Evolutionary conservation across 53 echinoderm and acorn worm genomes (phyloP).

Genomic region (Paracentrotus lividus): DNA sequence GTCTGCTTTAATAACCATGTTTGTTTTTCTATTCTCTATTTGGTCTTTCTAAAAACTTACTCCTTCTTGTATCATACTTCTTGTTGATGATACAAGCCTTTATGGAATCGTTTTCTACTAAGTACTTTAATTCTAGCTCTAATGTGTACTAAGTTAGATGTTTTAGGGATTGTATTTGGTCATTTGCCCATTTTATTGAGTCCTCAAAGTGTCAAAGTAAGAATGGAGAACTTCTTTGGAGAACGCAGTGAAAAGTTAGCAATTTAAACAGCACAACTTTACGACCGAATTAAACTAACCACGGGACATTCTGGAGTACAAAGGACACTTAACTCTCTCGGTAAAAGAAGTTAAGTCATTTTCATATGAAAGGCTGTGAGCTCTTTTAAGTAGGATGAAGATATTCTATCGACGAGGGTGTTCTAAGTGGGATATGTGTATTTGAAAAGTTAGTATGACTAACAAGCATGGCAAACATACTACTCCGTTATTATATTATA

Average conservation of each 20-base stretch:
- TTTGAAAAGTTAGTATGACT: background rate
- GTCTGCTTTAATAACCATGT: too few species aligned
- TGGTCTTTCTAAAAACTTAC: background rate
- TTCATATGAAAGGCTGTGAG: background rate
- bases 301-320: background rate
- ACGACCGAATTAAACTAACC: constrained; percentile 17
- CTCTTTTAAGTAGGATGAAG: background rate
- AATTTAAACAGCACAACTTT: background rate
- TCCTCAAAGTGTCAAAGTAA: constrained; percentile 24
- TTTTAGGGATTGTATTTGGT: background rate
- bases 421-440: background rate
- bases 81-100: background rate
- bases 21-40: background rate
- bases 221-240: background rate
- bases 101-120: background rate
- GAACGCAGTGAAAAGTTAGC: constrained; percentile 18
- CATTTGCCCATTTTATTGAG: constrained; percentile 41
- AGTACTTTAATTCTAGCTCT: background rate
- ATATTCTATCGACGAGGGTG: constrained; percentile 32
- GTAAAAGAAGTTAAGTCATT: constrained; percentile 26
- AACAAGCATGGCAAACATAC: background rate
- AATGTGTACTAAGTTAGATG: constrained; percentile 1
- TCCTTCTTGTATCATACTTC: background rate
- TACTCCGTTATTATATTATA: too few species aligned
- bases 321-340: constrained; percentile 13